A percentile compares a stretch with the other conserved stretches of the same genome.
phyloP scores from a whole-genome alignment of 2,113 vertebrate genomes.

The Myanophis thanlyinensis region DNA sequence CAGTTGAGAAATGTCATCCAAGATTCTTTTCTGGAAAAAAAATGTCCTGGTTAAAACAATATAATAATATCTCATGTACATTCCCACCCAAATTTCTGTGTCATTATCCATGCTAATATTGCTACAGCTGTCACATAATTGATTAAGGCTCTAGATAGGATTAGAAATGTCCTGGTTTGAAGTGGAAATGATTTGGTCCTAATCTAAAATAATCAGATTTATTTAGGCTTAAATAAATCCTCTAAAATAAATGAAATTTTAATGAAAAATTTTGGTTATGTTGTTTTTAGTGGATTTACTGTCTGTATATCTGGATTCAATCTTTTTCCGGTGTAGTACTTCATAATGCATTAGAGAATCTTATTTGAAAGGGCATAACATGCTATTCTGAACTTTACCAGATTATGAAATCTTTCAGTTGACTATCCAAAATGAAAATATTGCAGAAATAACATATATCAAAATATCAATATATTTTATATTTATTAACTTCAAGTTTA shows the following conservation, averaged over 20 bases:
- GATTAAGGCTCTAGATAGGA: not conserved
- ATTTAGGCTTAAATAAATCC: not conserved
- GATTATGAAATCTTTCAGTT: not conserved
- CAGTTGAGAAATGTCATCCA: not conserved
- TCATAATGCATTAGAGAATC: not conserved
- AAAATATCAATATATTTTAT: not conserved
- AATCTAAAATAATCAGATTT: not conserved
- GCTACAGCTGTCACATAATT: not conserved
- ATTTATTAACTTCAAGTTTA: not conserved
- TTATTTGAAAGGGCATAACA: not conserved
- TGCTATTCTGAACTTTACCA: not conserved
- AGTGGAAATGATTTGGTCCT: not conserved
- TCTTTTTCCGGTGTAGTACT: not conserved
- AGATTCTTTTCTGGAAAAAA: not conserved
- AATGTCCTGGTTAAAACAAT: not conserved
- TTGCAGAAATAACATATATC: not conserved
- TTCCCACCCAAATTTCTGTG: not conserved
- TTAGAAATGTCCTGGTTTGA: not conserved
- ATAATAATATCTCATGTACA: not conserved
- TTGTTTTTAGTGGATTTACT: not conserved
- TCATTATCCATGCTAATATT: not conserved
- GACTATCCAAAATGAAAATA: not conserved
- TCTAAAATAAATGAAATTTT: not conserved
- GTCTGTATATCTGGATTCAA: not conserved
- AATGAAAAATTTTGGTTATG: not conserved